phyloP scores from a whole-genome alignment of 1,140 invertebrate genomes.

The Drosophila baimaii region DNA sequence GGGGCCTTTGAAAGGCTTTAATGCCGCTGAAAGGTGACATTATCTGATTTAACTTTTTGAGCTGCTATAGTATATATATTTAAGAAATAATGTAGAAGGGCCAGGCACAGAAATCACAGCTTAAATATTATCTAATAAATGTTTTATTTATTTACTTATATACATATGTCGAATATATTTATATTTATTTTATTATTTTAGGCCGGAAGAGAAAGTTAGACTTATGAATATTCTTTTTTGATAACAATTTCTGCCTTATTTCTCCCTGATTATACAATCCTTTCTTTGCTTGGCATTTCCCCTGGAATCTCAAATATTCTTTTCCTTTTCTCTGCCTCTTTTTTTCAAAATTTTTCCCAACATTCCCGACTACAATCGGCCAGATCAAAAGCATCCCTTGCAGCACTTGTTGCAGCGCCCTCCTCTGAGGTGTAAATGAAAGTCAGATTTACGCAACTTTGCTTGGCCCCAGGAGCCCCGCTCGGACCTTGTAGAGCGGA shows the following conservation, averaged over 20 bases:
- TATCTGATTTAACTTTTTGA: constrained; percentile 1
- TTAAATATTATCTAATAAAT: background rate
- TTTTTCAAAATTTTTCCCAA: background rate
- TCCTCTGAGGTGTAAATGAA: constrained; percentile 73
- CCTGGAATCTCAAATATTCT: constrained; percentile 6
- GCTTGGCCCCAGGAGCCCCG: constrained; percentile 12
- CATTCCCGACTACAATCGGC: constrained; percentile 42
- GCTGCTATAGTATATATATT: background rate
- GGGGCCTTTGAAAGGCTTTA: background rate
- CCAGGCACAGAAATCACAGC: background rate
- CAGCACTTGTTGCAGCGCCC: constrained; percentile 38
- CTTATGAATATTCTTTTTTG: too few species aligned
- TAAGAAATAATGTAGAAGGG: background rate
- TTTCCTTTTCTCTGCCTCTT: background rate
- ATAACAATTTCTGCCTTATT: too few species aligned
- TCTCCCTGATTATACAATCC: constrained; percentile 1
- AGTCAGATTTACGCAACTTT: constrained; percentile 73
- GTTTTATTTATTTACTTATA: background rate
- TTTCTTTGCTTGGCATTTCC: background rate
- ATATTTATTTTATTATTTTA: too few species aligned
- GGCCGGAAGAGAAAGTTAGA: too few species aligned
- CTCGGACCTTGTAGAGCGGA: constrained; percentile 23
- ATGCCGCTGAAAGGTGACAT: background rate
- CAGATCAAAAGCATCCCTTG: constrained; percentile 65
- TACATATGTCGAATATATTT: background rate